Evolutionary conservation across 2,113 vertebrate genomes (phyloP), one percentile per base, ranked within the genome.

Genomic region (Daubentonia madagascariensis): DNA sequence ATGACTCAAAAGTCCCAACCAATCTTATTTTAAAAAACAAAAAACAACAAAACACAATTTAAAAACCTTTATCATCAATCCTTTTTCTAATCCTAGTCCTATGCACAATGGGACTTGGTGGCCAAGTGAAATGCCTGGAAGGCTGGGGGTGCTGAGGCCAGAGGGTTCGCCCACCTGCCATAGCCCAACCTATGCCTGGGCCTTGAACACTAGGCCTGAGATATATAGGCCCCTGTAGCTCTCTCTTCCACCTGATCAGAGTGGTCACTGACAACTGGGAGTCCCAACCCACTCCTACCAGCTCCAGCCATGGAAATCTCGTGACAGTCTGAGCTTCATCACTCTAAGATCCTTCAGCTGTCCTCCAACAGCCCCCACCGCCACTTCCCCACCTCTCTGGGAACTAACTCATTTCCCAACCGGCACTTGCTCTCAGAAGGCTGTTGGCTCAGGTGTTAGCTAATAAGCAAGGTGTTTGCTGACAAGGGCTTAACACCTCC

Each of bases 381-480:
- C 50, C 48, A 1, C 40, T 30, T 45, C 9, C 37, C 63, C 59
- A 45, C 11, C 76, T 78, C 23, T 52, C 75, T 84, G 91, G 75
- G 37, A 92, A 84, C 28, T 14, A 35, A 30, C 61, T 63, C 61
- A 91, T 65, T 90, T 97, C 91, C 65, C 89, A 88, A 17, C 16
- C 72, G 85, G 65, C 97, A 52, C 37, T 32, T 23, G 81, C 23
- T 81, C 23, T 67, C 75, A 72, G 63, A 92, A 52, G 73, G 40
- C 84, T 89, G 73, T 95, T 76, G 89, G 54, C 80, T 96, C 32
- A 48, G 89, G 78, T 94, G 80, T 88, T 57, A 96, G 94, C 94
- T 97, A 96, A 97, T 92, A 98, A 97, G 91, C 93, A 92, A 97
- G 97, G 93, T 97, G 96, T 97, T 86, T 94, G 97, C 63, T 96